Evolutionary conservation across 2,113 vertebrate genomes (phyloP).

Genomic region (Procavia capensis): DNA sequence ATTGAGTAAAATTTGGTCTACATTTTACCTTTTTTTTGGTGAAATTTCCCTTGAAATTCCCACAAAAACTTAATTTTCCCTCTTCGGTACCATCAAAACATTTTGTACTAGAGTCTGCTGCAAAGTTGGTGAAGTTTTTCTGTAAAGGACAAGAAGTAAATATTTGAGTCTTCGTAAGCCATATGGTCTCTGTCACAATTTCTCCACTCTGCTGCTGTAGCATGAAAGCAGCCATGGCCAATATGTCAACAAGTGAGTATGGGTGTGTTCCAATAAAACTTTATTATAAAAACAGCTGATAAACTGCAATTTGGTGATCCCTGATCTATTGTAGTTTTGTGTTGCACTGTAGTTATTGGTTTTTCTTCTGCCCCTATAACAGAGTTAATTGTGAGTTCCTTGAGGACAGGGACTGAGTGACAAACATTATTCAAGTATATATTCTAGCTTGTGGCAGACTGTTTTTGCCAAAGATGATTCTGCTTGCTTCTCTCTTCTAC

Average conservation of each 20-base stretch:
- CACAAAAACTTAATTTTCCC: background rate
- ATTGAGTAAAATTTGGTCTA: background rate
- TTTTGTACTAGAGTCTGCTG: background rate
- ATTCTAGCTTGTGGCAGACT: background rate
- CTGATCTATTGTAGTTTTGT: background rate
- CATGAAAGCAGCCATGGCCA: background rate
- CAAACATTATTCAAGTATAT: background rate
- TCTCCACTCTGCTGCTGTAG: background rate
- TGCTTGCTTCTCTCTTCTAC: no score
- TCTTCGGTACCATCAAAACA: background rate
- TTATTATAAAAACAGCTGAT: background rate
- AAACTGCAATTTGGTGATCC: background rate
- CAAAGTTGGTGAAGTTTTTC: background rate
- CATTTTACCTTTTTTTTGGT: background rate
- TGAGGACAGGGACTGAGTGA: background rate
- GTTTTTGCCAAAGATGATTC: background rate
- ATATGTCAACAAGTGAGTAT: background rate
- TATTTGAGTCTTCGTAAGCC: background rate
- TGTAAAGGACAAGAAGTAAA: background rate
- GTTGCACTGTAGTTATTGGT: background rate
- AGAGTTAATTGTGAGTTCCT: background rate
- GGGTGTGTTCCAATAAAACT: background rate
- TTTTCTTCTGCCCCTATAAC: background rate
- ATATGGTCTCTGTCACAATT: background rate
- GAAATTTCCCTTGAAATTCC: background rate